These are phyloP conservation scores for Chloroclysta siterata DNA, from an alignment of 2,888 invertebrate species.

Conservation along the genomic window DNA sequence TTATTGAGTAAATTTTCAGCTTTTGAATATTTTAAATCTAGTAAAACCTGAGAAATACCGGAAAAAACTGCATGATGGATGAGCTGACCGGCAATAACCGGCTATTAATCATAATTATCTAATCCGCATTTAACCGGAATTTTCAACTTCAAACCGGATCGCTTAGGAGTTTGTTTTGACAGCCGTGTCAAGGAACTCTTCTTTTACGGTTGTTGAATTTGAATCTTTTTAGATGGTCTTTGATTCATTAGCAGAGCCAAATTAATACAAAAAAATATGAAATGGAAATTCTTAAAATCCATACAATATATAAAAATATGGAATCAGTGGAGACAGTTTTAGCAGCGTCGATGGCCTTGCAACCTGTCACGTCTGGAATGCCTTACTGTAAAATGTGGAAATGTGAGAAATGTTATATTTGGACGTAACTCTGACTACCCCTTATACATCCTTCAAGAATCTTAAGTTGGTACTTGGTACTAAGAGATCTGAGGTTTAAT, in stretches of 20 bases:
- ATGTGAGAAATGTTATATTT: too few relatives aligned
- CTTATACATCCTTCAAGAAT: too few relatives aligned
- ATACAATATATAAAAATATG: too few relatives aligned
- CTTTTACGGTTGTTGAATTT: slow-evolving; percentile 5
- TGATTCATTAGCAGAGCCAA: background rate
- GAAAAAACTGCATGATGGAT: slow-evolving; percentile 47
- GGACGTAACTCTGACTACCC: too few relatives aligned
- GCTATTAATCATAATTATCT: slow-evolving; percentile 59
- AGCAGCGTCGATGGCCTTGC: too few relatives aligned
- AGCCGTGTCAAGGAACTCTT: slow-evolving; percentile 9
- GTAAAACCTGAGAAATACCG: slow-evolving; percentile 24
- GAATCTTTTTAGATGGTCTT: background rate
- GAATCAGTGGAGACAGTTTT: too few relatives aligned
- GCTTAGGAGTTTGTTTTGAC: slow-evolving; percentile 27
- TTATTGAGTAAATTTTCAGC: background rate
- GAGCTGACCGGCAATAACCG: slow-evolving; percentile 49
- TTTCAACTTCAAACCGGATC: slow-evolving; percentile 44
- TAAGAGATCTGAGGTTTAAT: too few relatives aligned
- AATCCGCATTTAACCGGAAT: slow-evolving; percentile 44
- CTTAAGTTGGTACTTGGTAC: too few relatives aligned
- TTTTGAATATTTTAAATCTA: background rate
- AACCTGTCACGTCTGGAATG: too few relatives aligned
- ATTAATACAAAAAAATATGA: too few relatives aligned
- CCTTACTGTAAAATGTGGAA: too few relatives aligned
- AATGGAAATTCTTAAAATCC: too few relatives aligned